A percentile compares a stretch with the other conserved stretches of the same genome.
Conservation (phyloP, 2,888 invertebrate genomes). For the Ophioninae sp. region DNA sequence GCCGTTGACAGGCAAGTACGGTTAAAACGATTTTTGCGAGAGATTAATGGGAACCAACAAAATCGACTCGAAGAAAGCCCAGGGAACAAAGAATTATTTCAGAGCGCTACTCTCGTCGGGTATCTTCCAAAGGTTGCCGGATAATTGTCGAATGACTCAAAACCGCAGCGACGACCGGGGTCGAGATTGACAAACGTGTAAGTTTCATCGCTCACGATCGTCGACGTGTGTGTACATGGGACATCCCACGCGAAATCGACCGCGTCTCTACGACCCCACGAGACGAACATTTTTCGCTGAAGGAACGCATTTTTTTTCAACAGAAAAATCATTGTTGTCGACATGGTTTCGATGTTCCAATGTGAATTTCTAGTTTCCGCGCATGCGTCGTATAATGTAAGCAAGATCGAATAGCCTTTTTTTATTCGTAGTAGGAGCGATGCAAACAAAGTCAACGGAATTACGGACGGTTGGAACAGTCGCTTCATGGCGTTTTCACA, state of each 20-base stretch:
- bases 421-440: background rate
- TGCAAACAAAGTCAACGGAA: background rate
- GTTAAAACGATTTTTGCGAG: background rate
- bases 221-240: background rate
- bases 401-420: background rate
- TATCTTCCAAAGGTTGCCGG: conserved; percentile 28
- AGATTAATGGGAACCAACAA: background rate
- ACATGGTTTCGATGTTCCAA: background rate
- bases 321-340: background rate
- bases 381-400: background rate
- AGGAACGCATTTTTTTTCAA: background rate
- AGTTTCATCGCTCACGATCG: conserved; percentile 30
- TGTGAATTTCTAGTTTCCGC: background rate
- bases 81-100: conserved; percentile 50
- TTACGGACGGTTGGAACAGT: background rate
- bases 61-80: background rate
- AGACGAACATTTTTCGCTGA: background rate
- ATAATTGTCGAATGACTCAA: conserved; percentile 58
- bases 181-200: conserved; percentile 39
- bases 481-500: no score
- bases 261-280: background rate
- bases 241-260: background rate
- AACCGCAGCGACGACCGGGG: conserved; percentile 25
- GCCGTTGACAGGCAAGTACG: background rate
- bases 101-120: conserved; percentile 3